Conservation (phyloP, 92 coral and sea anemone species). For the Palythoa heliodiscus region DNA sequence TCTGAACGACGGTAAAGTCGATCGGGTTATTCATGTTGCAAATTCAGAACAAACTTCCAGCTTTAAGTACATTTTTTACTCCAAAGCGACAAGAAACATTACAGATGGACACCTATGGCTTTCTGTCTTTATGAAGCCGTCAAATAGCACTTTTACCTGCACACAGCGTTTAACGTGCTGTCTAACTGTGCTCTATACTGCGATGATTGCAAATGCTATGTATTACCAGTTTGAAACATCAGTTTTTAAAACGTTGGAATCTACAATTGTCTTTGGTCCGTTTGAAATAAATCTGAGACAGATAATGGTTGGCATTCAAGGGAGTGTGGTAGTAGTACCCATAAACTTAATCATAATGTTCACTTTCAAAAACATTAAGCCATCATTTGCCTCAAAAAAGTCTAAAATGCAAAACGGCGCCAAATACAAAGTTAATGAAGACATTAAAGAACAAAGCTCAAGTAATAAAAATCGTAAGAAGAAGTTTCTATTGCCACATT, state of each 20-base stretch:
- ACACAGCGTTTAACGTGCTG: conserved; percentile 68
- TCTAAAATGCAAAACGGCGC: background rate
- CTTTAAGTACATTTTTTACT: conserved; percentile 76
- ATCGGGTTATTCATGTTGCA: conserved; percentile 61
- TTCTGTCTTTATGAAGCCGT: conserved; percentile 70
- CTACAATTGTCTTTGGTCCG: conserved; percentile 44
- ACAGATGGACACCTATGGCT: conserved; percentile 81
- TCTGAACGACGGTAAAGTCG: conserved; percentile 69
- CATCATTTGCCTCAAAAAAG: background rate
- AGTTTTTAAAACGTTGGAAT: conserved; percentile 3
- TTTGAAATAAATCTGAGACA: conserved; percentile 48
- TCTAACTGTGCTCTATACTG: conserved; percentile 45
- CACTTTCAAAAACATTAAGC: conserved; percentile 39
- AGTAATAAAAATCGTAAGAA: background rate
- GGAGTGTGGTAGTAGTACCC: conserved; percentile 50
- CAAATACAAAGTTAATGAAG: background rate
- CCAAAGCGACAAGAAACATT: conserved; percentile 62
- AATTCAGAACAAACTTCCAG: conserved; percentile 59
- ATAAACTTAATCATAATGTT: conserved; percentile 54
- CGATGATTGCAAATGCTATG: conserved; percentile 65
- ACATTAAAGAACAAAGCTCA: background rate
- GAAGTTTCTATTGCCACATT: conserved; percentile 20
- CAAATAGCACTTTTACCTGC: conserved; percentile 71
- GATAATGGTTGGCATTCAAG: conserved; percentile 54
- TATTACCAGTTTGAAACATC: conserved; percentile 47